phyloP scores from a whole-genome alignment of 2,888 invertebrate genomes.

The Cephalotes varians region DNA sequence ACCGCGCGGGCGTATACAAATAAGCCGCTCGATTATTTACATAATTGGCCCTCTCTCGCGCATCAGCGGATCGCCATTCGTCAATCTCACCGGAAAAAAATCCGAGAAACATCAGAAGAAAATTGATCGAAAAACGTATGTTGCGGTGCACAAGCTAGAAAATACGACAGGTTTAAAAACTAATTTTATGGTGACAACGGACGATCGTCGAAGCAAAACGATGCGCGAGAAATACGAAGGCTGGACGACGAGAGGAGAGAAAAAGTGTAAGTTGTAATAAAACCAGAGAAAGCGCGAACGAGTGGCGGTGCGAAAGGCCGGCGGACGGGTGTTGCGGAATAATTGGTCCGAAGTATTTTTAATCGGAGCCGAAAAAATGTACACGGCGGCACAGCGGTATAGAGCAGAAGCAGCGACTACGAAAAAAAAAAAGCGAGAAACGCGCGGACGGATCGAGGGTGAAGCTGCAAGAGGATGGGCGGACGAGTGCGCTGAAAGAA shows the following conservation, averaged over 20 bases:
- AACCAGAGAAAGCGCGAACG: constrained; percentile 36
- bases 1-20: constrained; percentile 32
- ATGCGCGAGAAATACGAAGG: constrained; percentile 26
- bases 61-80: constrained; percentile 42
- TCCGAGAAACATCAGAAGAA: background rate
- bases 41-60: constrained; percentile 50
- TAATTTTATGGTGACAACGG: constrained; percentile 18
- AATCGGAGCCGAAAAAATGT: constrained; percentile 66
- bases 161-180: background rate
- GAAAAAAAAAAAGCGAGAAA: constrained; percentile 45
- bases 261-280: constrained; percentile 36
- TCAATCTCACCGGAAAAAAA: constrained; percentile 20
- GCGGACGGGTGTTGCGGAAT: constrained; percentile 58
- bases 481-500: constrained; percentile 6
- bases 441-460: constrained; percentile 44
- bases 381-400: constrained; percentile 48
- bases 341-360: constrained; percentile 68
- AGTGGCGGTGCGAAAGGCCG: constrained; percentile 45
- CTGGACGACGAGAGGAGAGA: background rate
- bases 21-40: constrained; percentile 50
- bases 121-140: background rate
- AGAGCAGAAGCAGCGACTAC: constrained; percentile 51
- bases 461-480: constrained; percentile 55
- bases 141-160: no score
- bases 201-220: constrained; percentile 17